Conservation (phyloP, 2,113 vertebrate species). For the Ptilorrhoa leucosticta region DNA sequence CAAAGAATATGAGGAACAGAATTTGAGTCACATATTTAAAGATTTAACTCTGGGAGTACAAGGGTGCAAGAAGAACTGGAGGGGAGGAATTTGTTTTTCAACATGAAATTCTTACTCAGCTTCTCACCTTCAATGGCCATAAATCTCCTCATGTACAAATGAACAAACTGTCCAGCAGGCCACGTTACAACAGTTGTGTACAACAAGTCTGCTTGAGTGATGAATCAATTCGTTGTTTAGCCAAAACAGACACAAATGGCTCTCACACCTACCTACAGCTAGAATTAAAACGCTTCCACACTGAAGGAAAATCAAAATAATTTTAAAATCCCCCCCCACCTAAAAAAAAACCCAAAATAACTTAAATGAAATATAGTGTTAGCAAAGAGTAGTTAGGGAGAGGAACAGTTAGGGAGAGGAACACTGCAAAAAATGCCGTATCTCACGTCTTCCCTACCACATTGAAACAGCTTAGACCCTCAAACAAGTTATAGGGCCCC, state of each 20-base stretch:
- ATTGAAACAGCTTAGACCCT: background rate
- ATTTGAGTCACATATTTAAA: background rate
- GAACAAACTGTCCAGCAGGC: background rate
- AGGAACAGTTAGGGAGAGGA: background rate
- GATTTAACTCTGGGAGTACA: background rate
- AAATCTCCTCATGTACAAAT: background rate
- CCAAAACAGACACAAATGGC: background rate
- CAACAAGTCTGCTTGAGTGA: background rate
- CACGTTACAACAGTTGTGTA: background rate
- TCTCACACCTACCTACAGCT: background rate
- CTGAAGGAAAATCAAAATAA: background rate
- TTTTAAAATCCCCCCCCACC: background rate
- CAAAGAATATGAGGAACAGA: background rate
- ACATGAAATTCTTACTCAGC: background rate
- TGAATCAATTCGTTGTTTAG: background rate
- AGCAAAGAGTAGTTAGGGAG: background rate
- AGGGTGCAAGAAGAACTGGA: background rate
- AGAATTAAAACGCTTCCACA: background rate
- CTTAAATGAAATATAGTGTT: background rate
- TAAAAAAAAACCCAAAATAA: background rate
- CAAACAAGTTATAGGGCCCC: background rate
- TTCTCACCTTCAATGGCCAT: background rate
- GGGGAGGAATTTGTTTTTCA: background rate
- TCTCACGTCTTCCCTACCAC: background rate
- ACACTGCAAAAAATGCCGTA: background rate